Percentiles rank a stretch among this genome's conserved stretches.
phyloP scores from a whole-genome alignment of 2,113 vertebrate genomes.

The Siniperca knerii region DNA sequence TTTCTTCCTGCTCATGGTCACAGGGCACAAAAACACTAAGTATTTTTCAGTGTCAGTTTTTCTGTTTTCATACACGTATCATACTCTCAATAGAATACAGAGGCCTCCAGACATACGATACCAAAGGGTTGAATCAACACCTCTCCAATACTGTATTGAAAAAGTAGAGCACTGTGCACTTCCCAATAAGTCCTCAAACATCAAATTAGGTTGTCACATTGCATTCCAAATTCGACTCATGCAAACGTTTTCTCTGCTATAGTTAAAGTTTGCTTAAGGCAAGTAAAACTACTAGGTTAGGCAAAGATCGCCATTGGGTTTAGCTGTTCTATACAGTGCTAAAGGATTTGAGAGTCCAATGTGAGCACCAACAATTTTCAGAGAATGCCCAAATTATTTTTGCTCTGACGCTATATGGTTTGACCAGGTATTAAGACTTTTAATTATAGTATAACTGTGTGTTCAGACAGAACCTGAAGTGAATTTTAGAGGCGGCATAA shows the following conservation, averaged over 20 bases:
- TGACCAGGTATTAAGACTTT: too few relatives aligned
- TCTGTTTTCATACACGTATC: not conserved
- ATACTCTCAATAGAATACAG: not conserved
- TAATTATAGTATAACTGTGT: too few relatives aligned
- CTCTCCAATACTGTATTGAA: not conserved
- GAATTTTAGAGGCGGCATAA: too few relatives aligned
- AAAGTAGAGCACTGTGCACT: not conserved
- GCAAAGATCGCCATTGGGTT: not conserved
- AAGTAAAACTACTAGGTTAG: not conserved
- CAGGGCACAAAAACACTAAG: not conserved
- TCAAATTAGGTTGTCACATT: not conserved
- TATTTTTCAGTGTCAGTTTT: not conserved
- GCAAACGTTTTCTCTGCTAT: not conserved
- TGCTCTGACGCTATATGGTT: too few relatives aligned
- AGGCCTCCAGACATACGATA: not conserved
- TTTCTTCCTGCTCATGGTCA: conserved; percentile 11
- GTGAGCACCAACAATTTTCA: too few relatives aligned
- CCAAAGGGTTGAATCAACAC: not conserved
- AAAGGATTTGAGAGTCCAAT: too few relatives aligned
- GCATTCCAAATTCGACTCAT: not conserved
- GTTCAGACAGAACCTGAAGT: too few relatives aligned
- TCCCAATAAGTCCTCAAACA: not conserved
- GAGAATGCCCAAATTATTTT: too few relatives aligned
- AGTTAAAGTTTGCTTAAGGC: not conserved
- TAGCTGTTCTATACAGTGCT: not conserved